Evolutionary conservation across 2,888 invertebrate genomes (phyloP), one percentile per base, ranked within the genome.

Genomic region (Pachydiplax longipennis): DNA sequence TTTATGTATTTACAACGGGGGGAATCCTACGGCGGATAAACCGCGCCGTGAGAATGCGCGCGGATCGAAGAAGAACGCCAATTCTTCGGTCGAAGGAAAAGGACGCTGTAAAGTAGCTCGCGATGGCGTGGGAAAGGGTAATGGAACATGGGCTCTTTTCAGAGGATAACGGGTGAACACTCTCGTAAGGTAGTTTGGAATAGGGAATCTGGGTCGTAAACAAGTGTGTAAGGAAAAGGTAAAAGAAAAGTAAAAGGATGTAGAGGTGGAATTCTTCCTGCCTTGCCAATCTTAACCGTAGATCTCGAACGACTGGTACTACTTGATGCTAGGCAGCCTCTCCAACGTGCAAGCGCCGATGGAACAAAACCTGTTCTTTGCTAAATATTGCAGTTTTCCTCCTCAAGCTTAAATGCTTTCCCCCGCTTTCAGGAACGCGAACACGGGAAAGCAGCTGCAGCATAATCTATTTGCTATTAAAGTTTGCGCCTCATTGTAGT

Each of bases 151-250:
- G n/a, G 37, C 58, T 22, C 61, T 61, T 35, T 15, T 37, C 37
- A 31, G 58, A 37, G 37, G 37, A 37, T 37, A 37, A 37, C 37
- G 61, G 35, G 87, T 87, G 31, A 65, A 87, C 35, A 83, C 58
- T 37, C 37, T 37, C 61, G 35, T 18, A 35, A 44, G 53, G 31
- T 48, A 35, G 31, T 83, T 83, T 31, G 31, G 87, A 87, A 87
- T 87, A 61, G 61, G 40, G 61, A 87, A 87, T 87, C 61, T 87
- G 87, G 61, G 65, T 87, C 87, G 87, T 87, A 87, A 87, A 87
- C 87, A 25, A 31, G 73, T 73, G 73, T 25, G 73, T 12, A 13
- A 83, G 87, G 6, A 12, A 31, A 65, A 13, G 87, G 6, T n/a
- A 31, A 65, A 13, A 61, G 61, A 37, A 61, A 83, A 87, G 37